Base-by-base conservation (phyloP, 1,140 invertebrate species). In the Nilaparvata lugens region DNA sequence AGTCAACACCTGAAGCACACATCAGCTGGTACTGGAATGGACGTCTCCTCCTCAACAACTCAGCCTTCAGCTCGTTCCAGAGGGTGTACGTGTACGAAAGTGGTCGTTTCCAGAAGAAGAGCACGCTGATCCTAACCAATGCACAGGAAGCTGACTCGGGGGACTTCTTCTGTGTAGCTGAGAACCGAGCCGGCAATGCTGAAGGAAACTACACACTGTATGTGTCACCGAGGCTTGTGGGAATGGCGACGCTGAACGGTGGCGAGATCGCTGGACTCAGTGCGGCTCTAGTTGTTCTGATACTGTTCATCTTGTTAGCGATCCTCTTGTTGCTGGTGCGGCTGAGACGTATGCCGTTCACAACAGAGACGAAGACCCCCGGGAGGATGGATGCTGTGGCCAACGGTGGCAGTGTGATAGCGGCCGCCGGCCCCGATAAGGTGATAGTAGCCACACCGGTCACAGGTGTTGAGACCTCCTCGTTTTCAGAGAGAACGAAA, bases 11-110 rank as follows among this genome's bases (percentile, higher is more conserved):
- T 0, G 78, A 85, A n/a, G 87, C 92, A 0, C 81, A 77, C 43
- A 83, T 95, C 54, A 87, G 85, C 63, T 95, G 92, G 92, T 87
- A 88, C 66, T 92, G 87, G 84, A 90, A 91, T 67, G 90, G 90
- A 0, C 79, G 88, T 18, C 75, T 86, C 18, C 78, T 95, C 60
- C 74, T 81, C 40, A 94, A 95, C 72, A 86, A 89, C 65, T 86
- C 86, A 13, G 80, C 81, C 40, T 88, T 91, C 66, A 88, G 85
- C 65, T 81, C 84, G n/a, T 85, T 88, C 67, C 90, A 93, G 69
- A 84, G 83, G 68, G 83, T 93, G 48, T 77, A 85, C 66, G 87
- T 93, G 65, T 84, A 81, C 64, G 92, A 94, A 75, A 83, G 84
- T 58, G 87, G 88, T 0, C 79, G 81, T 16, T 77, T 76, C 18